Base-by-base conservation (phyloP, 2,888 invertebrate genomes). In the Pomacea canaliculata region DNA sequence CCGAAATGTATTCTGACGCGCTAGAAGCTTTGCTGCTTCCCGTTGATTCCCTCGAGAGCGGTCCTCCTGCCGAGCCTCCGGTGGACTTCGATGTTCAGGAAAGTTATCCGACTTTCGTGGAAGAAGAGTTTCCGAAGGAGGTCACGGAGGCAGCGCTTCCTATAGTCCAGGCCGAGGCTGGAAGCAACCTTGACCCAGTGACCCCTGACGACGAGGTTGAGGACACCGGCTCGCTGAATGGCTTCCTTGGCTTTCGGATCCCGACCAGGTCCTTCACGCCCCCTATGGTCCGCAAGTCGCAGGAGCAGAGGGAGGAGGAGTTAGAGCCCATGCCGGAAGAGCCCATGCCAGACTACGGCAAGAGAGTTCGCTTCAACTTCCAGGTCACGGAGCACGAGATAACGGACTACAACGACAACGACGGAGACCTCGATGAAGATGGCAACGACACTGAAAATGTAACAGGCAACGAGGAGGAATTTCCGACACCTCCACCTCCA, bases 261-360 rank as follows among this genome's bases (percentile, higher is more conserved):
- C 27, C 10, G 8, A 37, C 71, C 66, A 51, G 60, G 67, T 63
- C 66, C 23, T 70, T 19, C 27, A 69, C 73, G 1, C 60, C 62
- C 18, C 48, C 70, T 63, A 65, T 70, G 70, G 46, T 19, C 3
- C n/a, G 18, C 19, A n/a, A 46, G 59, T 16, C 46, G 2, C 12
- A 13, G 13, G 18, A 69, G 67, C 27, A 71, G 16, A 62, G 9
- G 23, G 56, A 16, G 12, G 71, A 71, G n/a, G 70, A 77, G 4
- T 66, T 60, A 8, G 73, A 76, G 13, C 13, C 18, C 3, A 49
- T 73, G 49, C 48, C 71, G 7, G 81, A 82, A 10, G 86, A 85
- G 77, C 86, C 85, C 1, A 78, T 82, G 65, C 83, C 85, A 4
- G 86, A 86, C 71, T 86, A 86, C 49, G 79, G 80, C 12, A 86